Conservation (phyloP, 2,888 invertebrate genomes). For the Mylabris sibirica region DNA sequence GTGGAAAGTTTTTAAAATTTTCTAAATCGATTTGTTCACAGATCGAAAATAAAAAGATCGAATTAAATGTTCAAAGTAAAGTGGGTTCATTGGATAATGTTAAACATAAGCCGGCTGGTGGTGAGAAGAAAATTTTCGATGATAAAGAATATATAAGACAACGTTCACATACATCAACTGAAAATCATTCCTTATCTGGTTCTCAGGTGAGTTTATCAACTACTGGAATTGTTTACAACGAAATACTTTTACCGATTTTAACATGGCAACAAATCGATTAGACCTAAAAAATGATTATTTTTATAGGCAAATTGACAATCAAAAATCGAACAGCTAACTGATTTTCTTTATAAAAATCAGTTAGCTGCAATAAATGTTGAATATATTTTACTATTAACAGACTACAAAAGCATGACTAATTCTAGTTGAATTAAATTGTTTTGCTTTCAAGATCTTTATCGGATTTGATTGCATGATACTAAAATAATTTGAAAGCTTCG, state of each 20-base stretch:
- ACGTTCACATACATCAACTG: constrained; percentile 64
- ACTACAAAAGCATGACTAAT: neutral
- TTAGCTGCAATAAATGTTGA: neutral
- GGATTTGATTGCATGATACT: neutral
- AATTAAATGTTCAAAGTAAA: constrained; percentile 92
- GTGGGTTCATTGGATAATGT: constrained; percentile 91
- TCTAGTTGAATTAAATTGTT: neutral
- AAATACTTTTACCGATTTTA: constrained; percentile 36
- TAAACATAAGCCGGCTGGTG: constrained; percentile 91
- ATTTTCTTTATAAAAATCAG: constrained; percentile 22
- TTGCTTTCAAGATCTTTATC: neutral
- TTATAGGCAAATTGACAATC: neutral
- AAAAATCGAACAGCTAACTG: constrained; percentile 24
- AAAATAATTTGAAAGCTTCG: neutral
- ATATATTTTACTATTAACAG: neutral
- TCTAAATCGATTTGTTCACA: constrained; percentile 55
- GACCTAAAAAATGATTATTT: constrained; percentile 28
- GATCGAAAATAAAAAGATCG: constrained; percentile 91
- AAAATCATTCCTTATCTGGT: constrained; percentile 64
- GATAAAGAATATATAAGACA: constrained; percentile 91
- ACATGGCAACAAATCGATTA: constrained; percentile 31
- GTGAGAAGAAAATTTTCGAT: constrained; percentile 92
- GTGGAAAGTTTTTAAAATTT: neutral
- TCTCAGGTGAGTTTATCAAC: constrained; percentile 65
- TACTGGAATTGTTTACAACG: constrained; percentile 32